phyloP scores from a whole-genome alignment of 23 tunicate genomes.

The Trididemnum nubilum region DNA sequence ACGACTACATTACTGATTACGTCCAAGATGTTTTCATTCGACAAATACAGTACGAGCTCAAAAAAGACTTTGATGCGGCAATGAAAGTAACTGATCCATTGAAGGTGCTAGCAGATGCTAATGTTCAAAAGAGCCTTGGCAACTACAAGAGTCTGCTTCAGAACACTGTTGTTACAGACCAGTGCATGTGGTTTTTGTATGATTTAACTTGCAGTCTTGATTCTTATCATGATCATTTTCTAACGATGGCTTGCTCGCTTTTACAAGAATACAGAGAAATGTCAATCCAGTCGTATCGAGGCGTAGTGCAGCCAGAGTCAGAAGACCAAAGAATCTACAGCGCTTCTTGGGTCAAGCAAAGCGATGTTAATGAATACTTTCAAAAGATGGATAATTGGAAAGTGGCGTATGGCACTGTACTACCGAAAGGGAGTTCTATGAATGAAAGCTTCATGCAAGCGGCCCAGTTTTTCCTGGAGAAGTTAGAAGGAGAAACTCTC shows the following conservation, averaged over 20 bases:
- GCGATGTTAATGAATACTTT: conserved; percentile 48
- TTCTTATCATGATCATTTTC: conserved; percentile 87
- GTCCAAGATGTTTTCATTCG: conserved; percentile 94
- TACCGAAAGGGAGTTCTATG: background rate
- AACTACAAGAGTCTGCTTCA: conserved; percentile 64
- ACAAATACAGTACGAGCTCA: conserved; percentile 84
- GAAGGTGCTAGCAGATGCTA: conserved; percentile 72
- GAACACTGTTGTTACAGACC: conserved; percentile 83
- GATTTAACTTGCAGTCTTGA: conserved; percentile 79
- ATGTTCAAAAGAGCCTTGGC: conserved; percentile 44
- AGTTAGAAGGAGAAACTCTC: conserved; percentile 24
- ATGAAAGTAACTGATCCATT: conserved; percentile 96
- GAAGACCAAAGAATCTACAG: conserved; percentile 77
- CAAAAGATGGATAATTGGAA: conserved; percentile 71
- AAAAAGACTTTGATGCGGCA: conserved; percentile 92
- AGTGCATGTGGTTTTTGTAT: conserved; percentile 87
- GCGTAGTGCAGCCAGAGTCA: conserved; percentile 75
- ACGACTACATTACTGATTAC: conserved; percentile 93
- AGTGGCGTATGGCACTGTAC: conserved; percentile 17
- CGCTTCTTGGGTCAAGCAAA: conserved; percentile 75
- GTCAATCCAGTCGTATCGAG: conserved; percentile 79
- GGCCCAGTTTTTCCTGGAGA: conserved; percentile 62
- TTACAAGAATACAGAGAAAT: conserved; percentile 88
- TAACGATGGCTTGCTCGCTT: conserved; percentile 91
- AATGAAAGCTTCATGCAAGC: conserved; percentile 49